Conservation (phyloP, 1,140 invertebrate genomes). For the Gerris buenoi region DNA sequence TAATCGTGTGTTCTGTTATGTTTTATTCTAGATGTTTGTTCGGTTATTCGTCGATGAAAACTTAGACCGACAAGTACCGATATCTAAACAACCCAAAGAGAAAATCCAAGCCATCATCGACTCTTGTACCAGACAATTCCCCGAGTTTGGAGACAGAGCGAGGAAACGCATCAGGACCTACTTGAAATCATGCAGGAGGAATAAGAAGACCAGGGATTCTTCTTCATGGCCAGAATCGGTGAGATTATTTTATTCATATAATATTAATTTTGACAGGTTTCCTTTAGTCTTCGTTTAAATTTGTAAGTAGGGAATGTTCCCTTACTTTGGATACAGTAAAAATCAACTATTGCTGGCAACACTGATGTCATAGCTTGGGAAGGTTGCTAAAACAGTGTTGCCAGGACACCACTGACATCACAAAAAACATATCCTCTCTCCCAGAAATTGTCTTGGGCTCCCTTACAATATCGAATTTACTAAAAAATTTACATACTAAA, state of each 20-base stretch:
- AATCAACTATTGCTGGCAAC: too few species aligned
- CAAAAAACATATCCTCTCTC: too few species aligned
- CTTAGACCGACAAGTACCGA: slow-evolving; percentile 86
- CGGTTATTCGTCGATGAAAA: slow-evolving; percentile 94
- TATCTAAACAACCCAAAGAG: slow-evolving; percentile 93
- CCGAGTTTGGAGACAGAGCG: slow-evolving; percentile 85
- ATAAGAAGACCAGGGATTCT: slow-evolving; percentile 71
- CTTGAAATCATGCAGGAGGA: slow-evolving; percentile 84
- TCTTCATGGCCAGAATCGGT: slow-evolving; percentile 47
- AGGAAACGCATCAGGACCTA: slow-evolving; percentile 89
- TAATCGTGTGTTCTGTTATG: too few species aligned
- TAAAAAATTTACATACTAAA: too few species aligned
- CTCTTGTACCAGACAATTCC: slow-evolving; percentile 89
- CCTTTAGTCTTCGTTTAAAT: too few species aligned
- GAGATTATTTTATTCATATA: too few species aligned
- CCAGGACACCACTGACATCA: too few species aligned
- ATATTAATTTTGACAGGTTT: too few species aligned
- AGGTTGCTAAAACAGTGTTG: too few species aligned
- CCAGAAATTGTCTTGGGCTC: too few species aligned
- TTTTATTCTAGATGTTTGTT: slow-evolving; percentile 79
- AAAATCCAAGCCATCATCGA: slow-evolving; percentile 96
- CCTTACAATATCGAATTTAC: too few species aligned
- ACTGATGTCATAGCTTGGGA: too few species aligned
- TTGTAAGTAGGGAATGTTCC: not conserved
- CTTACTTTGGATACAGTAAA: not conserved